These are phyloP conservation scores for Zaprionus davidi DNA, from an alignment of 1,140 invertebrate genomes.

Conservation along the genomic window DNA sequence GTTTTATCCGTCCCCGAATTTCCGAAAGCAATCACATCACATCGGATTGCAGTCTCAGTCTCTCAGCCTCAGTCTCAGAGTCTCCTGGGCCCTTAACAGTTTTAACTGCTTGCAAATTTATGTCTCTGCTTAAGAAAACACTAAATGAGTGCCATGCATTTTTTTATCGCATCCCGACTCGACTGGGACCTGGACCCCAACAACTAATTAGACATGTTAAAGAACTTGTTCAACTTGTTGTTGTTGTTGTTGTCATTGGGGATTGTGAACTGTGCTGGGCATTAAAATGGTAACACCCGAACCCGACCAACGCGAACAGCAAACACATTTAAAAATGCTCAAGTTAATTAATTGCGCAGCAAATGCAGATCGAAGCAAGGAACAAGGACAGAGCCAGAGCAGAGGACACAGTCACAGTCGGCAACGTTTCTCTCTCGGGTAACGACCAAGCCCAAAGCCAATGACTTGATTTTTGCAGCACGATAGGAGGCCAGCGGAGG, in stretches of 20 bases:
- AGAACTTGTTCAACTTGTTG: conserved; percentile 71
- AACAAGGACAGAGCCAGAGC: conserved; percentile 17
- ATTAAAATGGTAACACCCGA: conserved; percentile 77
- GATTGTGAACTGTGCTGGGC: conserved; percentile 37
- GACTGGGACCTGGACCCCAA: conserved; percentile 45
- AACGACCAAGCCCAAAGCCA: conserved; percentile 61
- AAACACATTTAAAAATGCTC: conserved; percentile 81
- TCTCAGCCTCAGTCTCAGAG: conserved; percentile 6
- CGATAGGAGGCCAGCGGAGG: conserved; percentile 52
- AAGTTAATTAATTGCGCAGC: conserved; percentile 79
- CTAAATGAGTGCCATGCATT: conserved; percentile 82
- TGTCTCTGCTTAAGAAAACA: conserved; percentile 80
- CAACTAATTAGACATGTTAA: conserved; percentile 83
- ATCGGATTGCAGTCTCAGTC: conserved; percentile 31
- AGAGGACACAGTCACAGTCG: conserved; percentile 13
- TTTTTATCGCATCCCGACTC: conserved; percentile 63
- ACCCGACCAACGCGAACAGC: conserved; percentile 51
- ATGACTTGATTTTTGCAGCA: conserved; percentile 74
- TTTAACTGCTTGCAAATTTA: conserved; percentile 79
- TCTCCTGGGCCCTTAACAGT: conserved; percentile 15
- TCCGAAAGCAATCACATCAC: conserved; percentile 42
- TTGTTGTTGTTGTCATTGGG: conserved; percentile 44
- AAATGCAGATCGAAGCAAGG: conserved; percentile 56
- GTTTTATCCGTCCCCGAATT: conserved; percentile 33
- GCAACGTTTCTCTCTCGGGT: conserved; percentile 16